A percentile compares a stretch with the other conserved stretches of the same genome.
These are phyloP conservation scores for Nematopogon swammerdamellus DNA, from an alignment of 2,888 invertebrate genomes.

Conservation along the genomic window DNA sequence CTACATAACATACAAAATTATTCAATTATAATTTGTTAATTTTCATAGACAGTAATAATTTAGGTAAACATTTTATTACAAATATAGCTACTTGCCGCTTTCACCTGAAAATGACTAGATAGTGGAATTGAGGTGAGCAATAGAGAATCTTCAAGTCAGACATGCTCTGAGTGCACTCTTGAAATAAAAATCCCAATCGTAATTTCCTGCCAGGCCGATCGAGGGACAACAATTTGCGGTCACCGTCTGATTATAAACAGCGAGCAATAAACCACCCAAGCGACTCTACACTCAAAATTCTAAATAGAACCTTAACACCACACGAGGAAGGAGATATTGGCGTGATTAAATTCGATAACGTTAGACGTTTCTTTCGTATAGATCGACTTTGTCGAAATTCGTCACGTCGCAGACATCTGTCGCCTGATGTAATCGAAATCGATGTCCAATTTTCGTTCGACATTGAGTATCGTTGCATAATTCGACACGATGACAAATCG, in stretches of 20 bases:
- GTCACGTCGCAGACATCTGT: conserved; percentile 56
- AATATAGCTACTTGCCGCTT: no score
- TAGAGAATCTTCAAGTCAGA: background rate
- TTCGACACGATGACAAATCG: conserved; percentile 52
- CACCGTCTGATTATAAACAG: conserved; percentile 51
- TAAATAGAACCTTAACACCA: conserved; percentile 8
- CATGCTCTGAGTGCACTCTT: conserved; percentile 21
- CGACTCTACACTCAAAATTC: conserved; percentile 15
- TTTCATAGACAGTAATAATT: no score
- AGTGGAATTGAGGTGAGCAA: no score
- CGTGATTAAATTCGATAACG: conserved; percentile 5
- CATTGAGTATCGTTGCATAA: conserved; percentile 38
- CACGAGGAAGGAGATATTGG: conserved; percentile 6
- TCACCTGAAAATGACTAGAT: no score
- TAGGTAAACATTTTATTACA: no score
- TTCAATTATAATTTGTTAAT: no score
- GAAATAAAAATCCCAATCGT: conserved; percentile 51
- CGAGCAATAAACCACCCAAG: conserved; percentile 16
- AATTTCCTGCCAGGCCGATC: conserved; percentile 52
- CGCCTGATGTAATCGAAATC: conserved; percentile 42
- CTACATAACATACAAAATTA: no score
- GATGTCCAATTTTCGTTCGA: conserved; percentile 21
- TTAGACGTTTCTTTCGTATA: conserved; percentile 19
- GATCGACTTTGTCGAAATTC: conserved; percentile 42
- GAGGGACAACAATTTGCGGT: conserved; percentile 57